Conservation (phyloP, 1,140 invertebrate genomes). For the Papilio helenus region DNA sequence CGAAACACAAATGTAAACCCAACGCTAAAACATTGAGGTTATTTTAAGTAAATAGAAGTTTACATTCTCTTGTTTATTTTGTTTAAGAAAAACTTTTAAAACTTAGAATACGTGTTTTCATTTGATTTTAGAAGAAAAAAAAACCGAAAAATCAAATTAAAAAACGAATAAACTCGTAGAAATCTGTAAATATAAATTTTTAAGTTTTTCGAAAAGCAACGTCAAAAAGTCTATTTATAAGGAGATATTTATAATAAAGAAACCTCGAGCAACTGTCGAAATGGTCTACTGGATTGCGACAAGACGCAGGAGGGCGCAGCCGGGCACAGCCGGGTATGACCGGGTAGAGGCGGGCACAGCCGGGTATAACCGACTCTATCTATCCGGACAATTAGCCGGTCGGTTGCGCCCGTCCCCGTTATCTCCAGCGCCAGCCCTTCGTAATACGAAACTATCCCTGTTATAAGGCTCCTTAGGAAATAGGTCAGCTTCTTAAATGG, state of each 20-base stretch:
- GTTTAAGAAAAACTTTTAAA: no score
- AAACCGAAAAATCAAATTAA: no score
- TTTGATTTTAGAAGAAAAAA: no score
- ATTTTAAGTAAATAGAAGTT: neutral
- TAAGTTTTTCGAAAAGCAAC: no score
- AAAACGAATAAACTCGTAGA: no score
- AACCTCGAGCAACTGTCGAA: neutral
- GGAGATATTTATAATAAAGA: conserved; percentile 44
- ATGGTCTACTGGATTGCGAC: conserved; percentile 18
- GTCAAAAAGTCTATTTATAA: conserved; percentile 39
- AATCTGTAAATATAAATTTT: no score
- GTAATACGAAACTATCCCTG: conserved; percentile 37
- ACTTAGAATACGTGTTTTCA: no score
- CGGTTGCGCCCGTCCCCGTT: conserved; percentile 33
- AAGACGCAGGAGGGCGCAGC: conserved; percentile 9
- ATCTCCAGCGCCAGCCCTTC: conserved; percentile 36
- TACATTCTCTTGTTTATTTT: neutral
- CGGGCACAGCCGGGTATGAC: conserved; percentile 41
- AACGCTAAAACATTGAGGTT: neutral
- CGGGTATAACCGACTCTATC: conserved; percentile 43
- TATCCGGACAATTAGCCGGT: conserved; percentile 37
- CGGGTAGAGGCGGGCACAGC: conserved; percentile 41
- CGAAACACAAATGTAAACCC: conserved; percentile 9
- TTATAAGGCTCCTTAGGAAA: conserved; percentile 37
- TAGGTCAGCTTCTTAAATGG: conserved; percentile 38